These are phyloP conservation scores for Tachina lurida DNA, from an alignment of 2,888 invertebrate species.

Conservation along the genomic window DNA sequence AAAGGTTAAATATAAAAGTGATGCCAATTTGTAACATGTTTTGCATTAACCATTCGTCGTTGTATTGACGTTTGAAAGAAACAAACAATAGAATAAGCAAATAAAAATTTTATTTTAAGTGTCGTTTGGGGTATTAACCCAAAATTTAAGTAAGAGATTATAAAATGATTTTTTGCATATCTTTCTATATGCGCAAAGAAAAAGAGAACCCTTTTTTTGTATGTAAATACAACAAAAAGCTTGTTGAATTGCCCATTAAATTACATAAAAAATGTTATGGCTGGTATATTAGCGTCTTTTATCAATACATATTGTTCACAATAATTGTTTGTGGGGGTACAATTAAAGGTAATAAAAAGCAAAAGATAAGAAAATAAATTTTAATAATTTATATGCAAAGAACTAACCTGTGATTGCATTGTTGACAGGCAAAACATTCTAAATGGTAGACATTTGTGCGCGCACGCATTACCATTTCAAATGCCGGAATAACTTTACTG, in stretches of 20 bases:
- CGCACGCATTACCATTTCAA: slow-evolving; percentile 99
- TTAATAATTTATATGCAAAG: slow-evolving; percentile 27
- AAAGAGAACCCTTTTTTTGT: slow-evolving; percentile 36
- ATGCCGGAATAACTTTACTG: slow-evolving; percentile 98
- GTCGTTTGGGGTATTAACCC: slow-evolving; percentile 69
- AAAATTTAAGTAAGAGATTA: slow-evolving; percentile 47
- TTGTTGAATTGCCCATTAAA: slow-evolving; percentile 41
- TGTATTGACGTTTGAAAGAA: neutral
- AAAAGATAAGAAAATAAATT: slow-evolving; percentile 6
- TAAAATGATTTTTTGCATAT: slow-evolving; percentile 31
- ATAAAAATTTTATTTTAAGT: slow-evolving; percentile 62
- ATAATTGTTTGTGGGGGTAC: slow-evolving; percentile 62
- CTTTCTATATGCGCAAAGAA: slow-evolving; percentile 15
- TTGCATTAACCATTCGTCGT: slow-evolving; percentile 7
- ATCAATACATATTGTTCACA: slow-evolving; percentile 51
- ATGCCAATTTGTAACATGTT: slow-evolving; percentile 50
- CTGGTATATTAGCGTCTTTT: slow-evolving; percentile 44
- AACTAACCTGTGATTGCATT: slow-evolving; percentile 92
- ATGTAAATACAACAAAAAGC: neutral
- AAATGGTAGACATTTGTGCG: slow-evolving; percentile 98
- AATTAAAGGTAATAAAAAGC: slow-evolving; percentile 45
- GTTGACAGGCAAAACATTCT: slow-evolving; percentile 99
- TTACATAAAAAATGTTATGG: slow-evolving; percentile 57
- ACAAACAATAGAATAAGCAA: slow-evolving; percentile 36
- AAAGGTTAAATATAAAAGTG: slow-evolving; percentile 28